phyloP scores from a whole-genome alignment of 2,113 vertebrate genomes.

The Suncus etruscus region DNA sequence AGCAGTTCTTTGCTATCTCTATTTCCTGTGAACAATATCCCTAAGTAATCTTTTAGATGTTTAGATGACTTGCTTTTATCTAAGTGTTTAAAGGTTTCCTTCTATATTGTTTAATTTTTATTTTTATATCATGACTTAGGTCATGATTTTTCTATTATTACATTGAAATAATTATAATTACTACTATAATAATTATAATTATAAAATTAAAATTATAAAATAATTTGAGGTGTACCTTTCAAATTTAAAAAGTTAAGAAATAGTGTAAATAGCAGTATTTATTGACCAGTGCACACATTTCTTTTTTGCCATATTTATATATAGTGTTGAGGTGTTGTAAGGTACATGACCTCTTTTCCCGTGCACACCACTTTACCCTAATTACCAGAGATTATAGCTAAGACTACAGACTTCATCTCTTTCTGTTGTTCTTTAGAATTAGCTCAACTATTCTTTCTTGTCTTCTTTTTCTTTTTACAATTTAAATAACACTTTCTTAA shows the following conservation, averaged over 20 bases:
- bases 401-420: not conserved
- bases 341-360: not conserved
- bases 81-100: not conserved
- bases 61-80: no score
- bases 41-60: not conserved
- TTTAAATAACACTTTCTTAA: not conserved
- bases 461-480: not conserved
- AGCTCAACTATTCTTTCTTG: not conserved
- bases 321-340: not conserved
- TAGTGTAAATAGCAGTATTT: not conserved
- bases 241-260: no score
- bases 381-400: not conserved
- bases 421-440: not conserved
- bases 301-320: not conserved
- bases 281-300: not conserved
- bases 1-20: not conserved
- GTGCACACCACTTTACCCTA: not conserved
- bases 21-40: not conserved
- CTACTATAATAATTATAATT: no score
- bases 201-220: no score
- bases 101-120: constrained; percentile 18
- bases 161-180: no score
- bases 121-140: constrained; percentile 20
- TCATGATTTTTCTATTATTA: not conserved
- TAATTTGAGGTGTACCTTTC: no score